Evolutionary conservation across 2,888 invertebrate species (phyloP), one percentile per base, ranked within the genome.

Genomic region (Mythimna pallens): DNA sequence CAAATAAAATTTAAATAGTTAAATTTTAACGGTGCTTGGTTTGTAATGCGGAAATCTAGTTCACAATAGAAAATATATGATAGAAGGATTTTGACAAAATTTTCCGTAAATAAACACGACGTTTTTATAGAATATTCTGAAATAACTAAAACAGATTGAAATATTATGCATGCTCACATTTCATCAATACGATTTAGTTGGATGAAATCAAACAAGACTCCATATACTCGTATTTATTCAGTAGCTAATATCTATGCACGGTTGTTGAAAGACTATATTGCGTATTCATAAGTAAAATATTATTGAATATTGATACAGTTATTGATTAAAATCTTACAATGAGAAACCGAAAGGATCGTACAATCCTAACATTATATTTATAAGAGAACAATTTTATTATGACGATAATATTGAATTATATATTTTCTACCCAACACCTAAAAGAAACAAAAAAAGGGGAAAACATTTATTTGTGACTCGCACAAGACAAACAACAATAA

Each of bases 101-200:
- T 0, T 25, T 61, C 9, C 5, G 8, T 65, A 43, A 36, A 57
- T 25, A 36, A 67, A 43, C 9, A 47, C 34, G 25, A 0, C n/a
- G 20, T 34, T 80, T 65, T 22, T 0, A 52, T 52, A 52, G 5
- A n/a, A 67, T 30, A 57, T 47, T 40, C 30, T 14, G 3, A 52
- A 43, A 8, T 25, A 54, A 30, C 22, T 59, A 30, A 30, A 65
- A 68, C 20, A 17, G 5, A 58, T 63, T 25, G 4, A n/a, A 66
- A 58, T 40, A 66, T 57, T 58, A 57, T 52, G 57, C 40, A 64
- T 20, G 47, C 50, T 59, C 61, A 80, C n/a, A 57, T 80, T 80
- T 75, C n/a, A 63, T 36, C n/a, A 50, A 55, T 22, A 61, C 6
- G 9, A 58, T 75, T 52, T 52, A 59, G 43, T 54, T 71, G 8